These are phyloP conservation scores for Drosophila cardini DNA, from an alignment of 1,140 invertebrate genomes.

Conservation along the genomic window DNA sequence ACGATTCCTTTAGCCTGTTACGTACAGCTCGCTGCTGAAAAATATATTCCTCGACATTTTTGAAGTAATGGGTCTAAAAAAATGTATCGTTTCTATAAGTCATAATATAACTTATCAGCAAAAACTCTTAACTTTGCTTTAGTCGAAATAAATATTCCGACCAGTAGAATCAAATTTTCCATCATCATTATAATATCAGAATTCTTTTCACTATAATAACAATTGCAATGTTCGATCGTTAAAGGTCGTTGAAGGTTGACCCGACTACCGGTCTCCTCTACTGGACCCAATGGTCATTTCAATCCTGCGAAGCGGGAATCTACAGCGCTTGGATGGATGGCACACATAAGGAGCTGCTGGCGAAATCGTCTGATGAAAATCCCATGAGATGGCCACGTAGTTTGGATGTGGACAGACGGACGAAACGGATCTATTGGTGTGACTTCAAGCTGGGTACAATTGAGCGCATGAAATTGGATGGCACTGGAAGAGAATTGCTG, in stretches of 20 bases:
- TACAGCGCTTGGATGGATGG: constrained; percentile 94
- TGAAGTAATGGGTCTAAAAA: too few species aligned
- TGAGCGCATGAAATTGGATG: constrained; percentile 91
- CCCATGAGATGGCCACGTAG: constrained; percentile 93
- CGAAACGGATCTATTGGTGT: constrained; percentile 91
- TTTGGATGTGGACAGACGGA: constrained; percentile 92
- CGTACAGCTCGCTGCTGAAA: too few species aligned
- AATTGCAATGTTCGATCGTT: not conserved
- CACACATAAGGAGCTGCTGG: constrained; percentile 85
- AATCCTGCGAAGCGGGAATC: constrained; percentile 75
- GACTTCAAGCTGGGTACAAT: constrained; percentile 87
- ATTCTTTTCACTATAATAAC: not conserved
- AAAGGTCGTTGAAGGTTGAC: constrained; percentile 76
- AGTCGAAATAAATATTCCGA: too few species aligned
- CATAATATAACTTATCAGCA: too few species aligned
- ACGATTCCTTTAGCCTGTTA: too few species aligned
- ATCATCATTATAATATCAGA: too few species aligned
- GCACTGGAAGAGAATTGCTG: constrained; percentile 88
- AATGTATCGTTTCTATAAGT: too few species aligned
- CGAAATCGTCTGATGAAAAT: constrained; percentile 83
- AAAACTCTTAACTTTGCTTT: too few species aligned
- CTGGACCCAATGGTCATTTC: constrained; percentile 89
- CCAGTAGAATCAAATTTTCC: too few species aligned
- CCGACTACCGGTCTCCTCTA: constrained; percentile 87
- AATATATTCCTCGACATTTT: too few species aligned